Base-by-base conservation (phyloP, 2,113 vertebrate species). In the Plotosus lineatus region DNA sequence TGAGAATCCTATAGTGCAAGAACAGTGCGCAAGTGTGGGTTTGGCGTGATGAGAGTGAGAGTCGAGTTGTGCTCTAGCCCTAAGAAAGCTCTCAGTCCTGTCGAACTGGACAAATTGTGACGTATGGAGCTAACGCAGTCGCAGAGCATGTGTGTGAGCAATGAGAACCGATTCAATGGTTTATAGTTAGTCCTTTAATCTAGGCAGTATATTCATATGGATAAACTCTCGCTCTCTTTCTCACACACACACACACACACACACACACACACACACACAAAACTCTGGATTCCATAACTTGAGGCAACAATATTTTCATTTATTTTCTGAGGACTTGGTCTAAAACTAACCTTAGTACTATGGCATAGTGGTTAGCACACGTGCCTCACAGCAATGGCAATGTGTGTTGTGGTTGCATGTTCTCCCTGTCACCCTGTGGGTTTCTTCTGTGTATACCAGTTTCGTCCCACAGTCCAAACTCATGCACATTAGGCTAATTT, bases 1-100 rank as follows among this genome's bases (percentile, higher is more conserved):
- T 77, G 76, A 48, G 75, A 61, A 75, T 63, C 77, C 23, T 81
- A 56, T 83, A 85, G 75, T 83, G 79, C 81, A 81, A 78, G 65
- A 80, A 51, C 26, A 78, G 74, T 63, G 75, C 42, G 56, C 9
- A 69, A 78, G 81, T 46, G 77, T 28, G 23, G 71, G 53, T 85
- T 85, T 80, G 82, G 82, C 74, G 60, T 78, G 83, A 74, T 73
- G 66, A 40, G 53, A 5, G 60, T 50, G 60, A 77, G 26, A 44
- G 26, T 46, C 21, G 6, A 56, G 23, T 75, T 65, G 75, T 21
- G 46, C 68, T 83, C 75, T 83, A 81, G 82, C 79, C 79, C 82
- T 84, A 85, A 61, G 69, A 84, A 80, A 77, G 71, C 77, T 65
- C 23, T 74, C 50, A 8, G 2, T 46, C 26, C 50, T 10, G 2